Evolutionary conservation across 2,113 vertebrate species (phyloP), one percentile per base, ranked within the genome.

Genomic region (Numenius arquata): DNA sequence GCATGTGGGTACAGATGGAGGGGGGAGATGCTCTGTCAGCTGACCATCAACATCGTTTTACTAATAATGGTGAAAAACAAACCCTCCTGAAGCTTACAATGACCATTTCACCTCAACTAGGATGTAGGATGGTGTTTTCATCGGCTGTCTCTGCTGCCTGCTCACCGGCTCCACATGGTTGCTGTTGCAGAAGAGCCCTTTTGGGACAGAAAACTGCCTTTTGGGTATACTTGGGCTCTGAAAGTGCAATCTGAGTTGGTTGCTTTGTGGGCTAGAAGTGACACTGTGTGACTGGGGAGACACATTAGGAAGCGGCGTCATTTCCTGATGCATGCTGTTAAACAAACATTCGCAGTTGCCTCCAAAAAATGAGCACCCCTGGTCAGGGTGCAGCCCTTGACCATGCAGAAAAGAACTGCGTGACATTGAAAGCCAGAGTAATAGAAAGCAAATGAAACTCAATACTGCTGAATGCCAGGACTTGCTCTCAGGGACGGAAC

Each of bases 331-430:
- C 30, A 15, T 43, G 29, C 55, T 41, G 41, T 36, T 89, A 61
- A n/a, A 41, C 27, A 92, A 61, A 55, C 5, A 50, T 55, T 55
- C 0, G 0, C 18, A 27, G 21, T 7, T 43, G 30, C 15, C 52
- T 67, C 52, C 8, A 47, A 23, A 55, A 70, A 18, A 41, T 52
- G 61, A 61, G 73, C 11, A 52, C 5, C 7, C 29, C 20, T 29
- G 15, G 13, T 32, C 0, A 0, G 41, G 2, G 3, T 81, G 56
- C 36, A 61, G 61, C 0, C 0, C 52, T 68, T 5, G 3, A 56
- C 32, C 11, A 2, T 1, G 6, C 20, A 55, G 41, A 43, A 88
- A 72, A 38, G 85, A 72, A 20, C 38, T 32, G 79, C 7, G 40
- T 82, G 47, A 63, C 25, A 23, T 36, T 76, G 56, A 73, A 72